A percentile compares a stretch with the other conserved stretches of the same genome.
Conservation (phyloP, 2,113 vertebrate species). For the Siniperca chuatsi region DNA sequence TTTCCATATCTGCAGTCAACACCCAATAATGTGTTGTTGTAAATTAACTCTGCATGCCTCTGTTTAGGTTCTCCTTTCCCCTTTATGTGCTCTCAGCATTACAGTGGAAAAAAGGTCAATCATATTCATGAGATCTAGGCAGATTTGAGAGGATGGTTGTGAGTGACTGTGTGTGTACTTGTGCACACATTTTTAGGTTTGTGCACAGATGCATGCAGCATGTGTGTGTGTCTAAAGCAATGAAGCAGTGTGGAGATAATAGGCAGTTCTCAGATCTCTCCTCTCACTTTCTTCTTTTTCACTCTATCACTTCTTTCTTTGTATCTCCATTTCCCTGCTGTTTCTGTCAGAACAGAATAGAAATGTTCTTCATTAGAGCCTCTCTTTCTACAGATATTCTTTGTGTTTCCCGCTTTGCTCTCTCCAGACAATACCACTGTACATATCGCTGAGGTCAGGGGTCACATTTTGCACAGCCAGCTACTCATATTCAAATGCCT, state of each 20-base stretch:
- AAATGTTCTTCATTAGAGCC: slow-evolving; percentile 69
- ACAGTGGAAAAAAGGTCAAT: slow-evolving; percentile 98
- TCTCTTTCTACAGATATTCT: slow-evolving; percentile 44
- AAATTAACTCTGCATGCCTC: slow-evolving; percentile 95
- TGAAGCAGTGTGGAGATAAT: slow-evolving; percentile 87
- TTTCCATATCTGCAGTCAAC: slow-evolving; percentile 94
- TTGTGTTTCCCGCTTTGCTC: slow-evolving; percentile 45
- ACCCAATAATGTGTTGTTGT: slow-evolving; percentile 91
- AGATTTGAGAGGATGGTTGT: slow-evolving; percentile 87
- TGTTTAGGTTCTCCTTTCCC: slow-evolving; percentile 83
- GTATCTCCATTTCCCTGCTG: slow-evolving; percentile 65
- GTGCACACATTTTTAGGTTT: slow-evolving; percentile 34
- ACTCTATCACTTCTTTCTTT: slow-evolving; percentile 60
- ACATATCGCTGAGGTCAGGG: slow-evolving; percentile 54
- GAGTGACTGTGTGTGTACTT: slow-evolving; percentile 24
- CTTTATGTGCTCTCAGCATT: slow-evolving; percentile 83
- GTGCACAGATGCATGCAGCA: slow-evolving; percentile 14
- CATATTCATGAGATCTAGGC: slow-evolving; percentile 95
- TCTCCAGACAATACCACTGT: slow-evolving; percentile 38
- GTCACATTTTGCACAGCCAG: slow-evolving; percentile 19
- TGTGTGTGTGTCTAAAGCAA: slow-evolving; percentile 55
- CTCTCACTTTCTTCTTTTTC: slow-evolving; percentile 72
- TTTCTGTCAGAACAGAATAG: slow-evolving; percentile 65
- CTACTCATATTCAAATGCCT: slow-evolving; percentile 8
- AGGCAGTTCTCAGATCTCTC: slow-evolving; percentile 95